These are phyloP conservation scores for Corythornis cristatus DNA, from an alignment of 2,113 vertebrate species.

Conservation along the genomic window DNA sequence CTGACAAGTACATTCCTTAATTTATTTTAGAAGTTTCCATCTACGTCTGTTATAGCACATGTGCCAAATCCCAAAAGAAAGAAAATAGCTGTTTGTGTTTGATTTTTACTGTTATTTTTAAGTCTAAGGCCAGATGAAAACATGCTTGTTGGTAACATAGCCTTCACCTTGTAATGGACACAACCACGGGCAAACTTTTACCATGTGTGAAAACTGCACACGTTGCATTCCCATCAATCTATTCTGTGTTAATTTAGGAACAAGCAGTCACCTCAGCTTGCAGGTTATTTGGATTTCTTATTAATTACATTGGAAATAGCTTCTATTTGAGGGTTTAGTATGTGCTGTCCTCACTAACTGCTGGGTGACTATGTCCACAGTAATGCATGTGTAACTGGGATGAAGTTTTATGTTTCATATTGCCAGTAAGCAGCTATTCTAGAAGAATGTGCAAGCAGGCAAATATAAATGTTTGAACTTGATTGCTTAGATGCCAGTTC, in stretches of 20 bases:
- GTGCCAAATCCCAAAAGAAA: slow-evolving; percentile 73
- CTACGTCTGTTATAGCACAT: slow-evolving; percentile 65
- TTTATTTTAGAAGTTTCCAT: slow-evolving; percentile 78
- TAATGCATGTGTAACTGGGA: rapidly evolving
- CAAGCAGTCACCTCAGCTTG: slow-evolving; percentile 54
- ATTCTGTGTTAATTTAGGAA: slow-evolving; percentile 42
- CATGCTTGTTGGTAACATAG: slow-evolving; percentile 54
- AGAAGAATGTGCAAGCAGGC: not conserved
- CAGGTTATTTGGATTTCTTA: slow-evolving; percentile 43
- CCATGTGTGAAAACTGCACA: slow-evolving; percentile 64
- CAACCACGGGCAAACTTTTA: slow-evolving; percentile 40
- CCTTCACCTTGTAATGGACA: slow-evolving; percentile 63
- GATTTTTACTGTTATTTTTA: slow-evolving; percentile 72
- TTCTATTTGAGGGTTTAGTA: not conserved
- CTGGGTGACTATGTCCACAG: too few relatives aligned
- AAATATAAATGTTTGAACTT: not conserved
- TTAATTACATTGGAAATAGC: not conserved
- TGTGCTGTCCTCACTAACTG: not conserved
- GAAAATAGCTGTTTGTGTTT: slow-evolving; percentile 67
- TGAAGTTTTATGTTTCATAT: not conserved
- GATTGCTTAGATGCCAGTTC: not conserved
- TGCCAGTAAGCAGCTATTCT: not conserved
- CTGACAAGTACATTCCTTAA: slow-evolving; percentile 73
- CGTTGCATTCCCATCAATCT: slow-evolving; percentile 1
- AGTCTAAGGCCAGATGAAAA: slow-evolving; percentile 72